These are phyloP conservation scores for Margaritifera margaritifera DNA, from an alignment of 2,888 invertebrate genomes.

Conservation along the genomic window DNA sequence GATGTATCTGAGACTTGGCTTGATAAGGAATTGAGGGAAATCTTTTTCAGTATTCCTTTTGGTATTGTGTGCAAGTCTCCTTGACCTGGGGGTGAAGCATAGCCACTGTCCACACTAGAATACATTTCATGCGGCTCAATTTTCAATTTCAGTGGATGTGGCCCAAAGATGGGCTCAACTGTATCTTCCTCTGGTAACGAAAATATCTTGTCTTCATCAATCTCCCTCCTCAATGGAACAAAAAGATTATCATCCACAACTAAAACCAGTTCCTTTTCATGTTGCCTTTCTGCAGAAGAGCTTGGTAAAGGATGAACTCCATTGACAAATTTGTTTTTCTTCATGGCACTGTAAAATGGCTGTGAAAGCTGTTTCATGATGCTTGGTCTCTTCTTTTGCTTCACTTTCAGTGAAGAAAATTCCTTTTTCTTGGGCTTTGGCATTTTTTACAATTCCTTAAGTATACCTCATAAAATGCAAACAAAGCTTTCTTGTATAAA, in stretches of 20 bases:
- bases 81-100: slow-evolving; percentile 28
- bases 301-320: too few species aligned
- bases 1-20: too few species aligned
- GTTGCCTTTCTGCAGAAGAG: too few species aligned
- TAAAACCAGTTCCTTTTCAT: too few species aligned
- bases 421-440: too few species aligned
- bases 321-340: slow-evolving; percentile 24
- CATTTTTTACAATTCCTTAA: too few species aligned
- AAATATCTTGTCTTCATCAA: slow-evolving; percentile 24
- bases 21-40: slow-evolving; percentile 14
- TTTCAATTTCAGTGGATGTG: slow-evolving; percentile 19
- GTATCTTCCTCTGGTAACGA: slow-evolving; percentile 26
- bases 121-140: slow-evolving; percentile 22
- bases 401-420: slow-evolving; percentile 30
- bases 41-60: slow-evolving; percentile 39
- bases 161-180: slow-evolving; percentile 24
- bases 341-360: slow-evolving; percentile 31
- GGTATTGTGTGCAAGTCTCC: slow-evolving; percentile 17
- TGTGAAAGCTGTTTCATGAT: slow-evolving; percentile 38
- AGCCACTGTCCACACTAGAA: slow-evolving; percentile 36
- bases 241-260: slow-evolving; percentile 31
- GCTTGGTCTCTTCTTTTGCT: slow-evolving; percentile 37
- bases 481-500: too few species aligned
- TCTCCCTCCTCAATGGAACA: slow-evolving; percentile 19
- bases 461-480: too few species aligned